Base-by-base conservation (phyloP, 2,888 invertebrate genomes). In the Dysmachus trigonus region DNA sequence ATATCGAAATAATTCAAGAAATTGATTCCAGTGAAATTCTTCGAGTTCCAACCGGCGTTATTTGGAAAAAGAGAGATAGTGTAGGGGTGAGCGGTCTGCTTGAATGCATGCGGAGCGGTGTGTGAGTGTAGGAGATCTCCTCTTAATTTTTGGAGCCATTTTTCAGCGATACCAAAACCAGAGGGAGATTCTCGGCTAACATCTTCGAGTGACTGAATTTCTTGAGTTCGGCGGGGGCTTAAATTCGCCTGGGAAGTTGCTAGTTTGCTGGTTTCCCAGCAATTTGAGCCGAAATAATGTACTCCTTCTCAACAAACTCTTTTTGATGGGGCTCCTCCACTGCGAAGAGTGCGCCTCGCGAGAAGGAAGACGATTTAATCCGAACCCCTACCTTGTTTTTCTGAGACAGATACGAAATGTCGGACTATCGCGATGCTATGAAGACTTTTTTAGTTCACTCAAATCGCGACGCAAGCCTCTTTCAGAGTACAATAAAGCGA, bases 1-100 rank as follows among this genome's bases (percentile, higher is more conserved):
- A 85, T 87, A 87, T 87, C 87, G 87, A 87, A 87, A 87, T 87
- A 85, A 85, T 87, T 87, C 87, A 85, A 76, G 85, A 53, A 81
- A 77, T 79, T 35, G 38, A 47, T 33, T 38, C 53, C 15, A 31
- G 33, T 53, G 74, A 51, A 51, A 85, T 85, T 85, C 85, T 77
- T 77, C 27, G 33, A 85, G 85, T 76, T 76, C 76, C 47, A 72
- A 71, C 41, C 33, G 41, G 15, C 6, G 18, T n/a, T 51, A 8
- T 18, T 18, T 51, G 51, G 51, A 51, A 51, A 8, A 51, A 51
- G 51, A 51, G 51, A 51, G 51, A 51, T n/a, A 51, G 8, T 51
- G 18, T 18, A 18, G 18, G 18, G 7, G 51, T 18, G 18, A 51
- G 51, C 4, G n/a, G 51, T 18, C 15, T 0, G 51, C 13, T 13